Base-by-base conservation (phyloP, 1,140 invertebrate species). In the Microplitis demolitor region DNA sequence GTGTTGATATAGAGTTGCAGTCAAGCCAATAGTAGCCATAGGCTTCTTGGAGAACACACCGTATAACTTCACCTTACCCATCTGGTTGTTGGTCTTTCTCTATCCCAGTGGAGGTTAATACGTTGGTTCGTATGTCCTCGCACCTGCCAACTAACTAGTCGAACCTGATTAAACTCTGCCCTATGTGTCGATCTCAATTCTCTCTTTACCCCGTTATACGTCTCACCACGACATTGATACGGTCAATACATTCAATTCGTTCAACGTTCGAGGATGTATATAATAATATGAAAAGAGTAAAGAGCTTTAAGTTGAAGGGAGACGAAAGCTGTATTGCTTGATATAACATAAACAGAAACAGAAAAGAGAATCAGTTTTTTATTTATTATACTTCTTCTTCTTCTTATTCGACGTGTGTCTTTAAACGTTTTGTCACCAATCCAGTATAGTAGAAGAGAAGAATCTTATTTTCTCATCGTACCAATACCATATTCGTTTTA, bases 91-190 rank as follows among this genome's bases (percentile, higher is more conserved):
- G 5, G 4, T 31, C 56, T 16, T 24, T n/a, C 16, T 74, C 77
- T 69, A 58, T 77, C 70, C 31, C 68, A 24, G 24, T 24, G 1
- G 24, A 24, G 24, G 24, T 24, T 24, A 24, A 24, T 24, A 24
- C 24, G 24, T 24, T 24, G 24, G 24, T 24, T 24, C 24, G 24
- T 63, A 51, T 71, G 34, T 56, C 66, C 11, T 84, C 82, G 84
- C 84, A 86, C 84, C 83, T 86, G 84, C 82, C 82, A 81, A 83
- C 82, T 83, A 86, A 84, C 84, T 85, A 85, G 85, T 87, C 82
- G 83, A 86, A 86, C 85, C 85, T 86, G 85, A 86, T 86, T 86
- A 87, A 86, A 84, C 82, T 85, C 82, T 84, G 79, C 77, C 80
- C 80, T 77, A 81, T 81, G 83, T 84, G 80, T 83, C 80, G 80